phyloP scores from a whole-genome alignment of 2,888 invertebrate genomes.

The Limenitis camilla region DNA sequence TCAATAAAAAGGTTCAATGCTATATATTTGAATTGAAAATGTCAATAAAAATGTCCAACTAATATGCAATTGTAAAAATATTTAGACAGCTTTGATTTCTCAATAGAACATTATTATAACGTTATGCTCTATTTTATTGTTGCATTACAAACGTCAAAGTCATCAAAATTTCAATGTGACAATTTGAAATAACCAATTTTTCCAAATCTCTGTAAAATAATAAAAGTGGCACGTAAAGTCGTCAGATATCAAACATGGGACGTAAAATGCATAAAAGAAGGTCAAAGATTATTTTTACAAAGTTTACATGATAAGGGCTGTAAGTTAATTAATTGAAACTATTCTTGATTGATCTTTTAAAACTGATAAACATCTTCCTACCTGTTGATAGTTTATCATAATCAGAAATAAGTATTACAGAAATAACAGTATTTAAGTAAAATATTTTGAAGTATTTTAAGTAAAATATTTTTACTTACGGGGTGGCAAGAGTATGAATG shows the following conservation, averaged over 20 bases:
- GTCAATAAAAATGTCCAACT: no score
- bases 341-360: background rate
- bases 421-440: no score
- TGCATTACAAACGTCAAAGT: background rate
- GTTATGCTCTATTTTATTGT: background rate
- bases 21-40: no score
- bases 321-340: constrained; percentile 27
- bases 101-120: background rate
- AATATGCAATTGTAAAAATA: no score
- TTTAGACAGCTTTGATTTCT: no score
- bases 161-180: constrained; percentile 16
- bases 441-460: no score
- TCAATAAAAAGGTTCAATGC: no score
- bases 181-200: background rate
- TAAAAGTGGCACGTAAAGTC: constrained; percentile 56
- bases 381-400: no score
- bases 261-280: constrained; percentile 54
- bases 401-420: no score
- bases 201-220: constrained; percentile 5
- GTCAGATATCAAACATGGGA: constrained; percentile 62
- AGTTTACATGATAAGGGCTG: constrained; percentile 58
- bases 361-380: no score
- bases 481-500: background rate
- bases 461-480: no score
- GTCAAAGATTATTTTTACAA: constrained; percentile 58